Evolutionary conservation across 2,113 vertebrate species (phyloP).

Genomic region (Dipodomys spectabilis): DNA sequence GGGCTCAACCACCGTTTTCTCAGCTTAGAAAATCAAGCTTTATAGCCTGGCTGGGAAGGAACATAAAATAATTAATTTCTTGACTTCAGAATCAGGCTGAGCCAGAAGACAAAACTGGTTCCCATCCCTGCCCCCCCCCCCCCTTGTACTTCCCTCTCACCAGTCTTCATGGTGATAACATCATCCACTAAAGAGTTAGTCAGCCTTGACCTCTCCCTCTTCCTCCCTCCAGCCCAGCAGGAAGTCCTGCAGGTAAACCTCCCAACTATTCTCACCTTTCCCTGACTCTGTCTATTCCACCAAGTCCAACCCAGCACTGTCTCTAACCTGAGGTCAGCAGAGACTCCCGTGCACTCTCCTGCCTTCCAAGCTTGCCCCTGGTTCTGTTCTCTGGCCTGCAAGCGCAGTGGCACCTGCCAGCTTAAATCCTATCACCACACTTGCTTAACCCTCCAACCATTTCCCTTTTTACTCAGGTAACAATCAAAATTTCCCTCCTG

Average conservation of each 20-base stretch:
- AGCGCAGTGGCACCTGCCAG: neutral
- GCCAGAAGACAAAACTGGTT: neutral
- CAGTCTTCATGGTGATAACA: neutral
- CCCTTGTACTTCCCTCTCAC: neutral
- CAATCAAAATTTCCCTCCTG: neutral
- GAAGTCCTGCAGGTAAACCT: neutral
- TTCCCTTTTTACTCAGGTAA: neutral
- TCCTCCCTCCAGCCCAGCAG: neutral
- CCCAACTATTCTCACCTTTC: neutral
- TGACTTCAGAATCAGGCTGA: slow-evolving; percentile 13
- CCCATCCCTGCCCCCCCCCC: fast-evolving
- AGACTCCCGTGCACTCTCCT: neutral
- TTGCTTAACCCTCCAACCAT: neutral
- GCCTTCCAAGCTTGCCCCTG: neutral
- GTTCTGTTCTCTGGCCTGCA: neutral
- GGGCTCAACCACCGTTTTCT: neutral
- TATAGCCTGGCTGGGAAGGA: neutral
- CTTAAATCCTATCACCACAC: neutral
- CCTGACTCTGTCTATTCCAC: neutral
- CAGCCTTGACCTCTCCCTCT: neutral
- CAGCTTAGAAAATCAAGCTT: neutral
- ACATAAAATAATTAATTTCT: neutral
- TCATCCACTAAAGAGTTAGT: neutral
- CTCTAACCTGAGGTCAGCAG: neutral
- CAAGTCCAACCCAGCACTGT: neutral